Evolutionary conservation across 2,797 vertebrate species (phyloP).

Genomic region (Periparus ater): DNA sequence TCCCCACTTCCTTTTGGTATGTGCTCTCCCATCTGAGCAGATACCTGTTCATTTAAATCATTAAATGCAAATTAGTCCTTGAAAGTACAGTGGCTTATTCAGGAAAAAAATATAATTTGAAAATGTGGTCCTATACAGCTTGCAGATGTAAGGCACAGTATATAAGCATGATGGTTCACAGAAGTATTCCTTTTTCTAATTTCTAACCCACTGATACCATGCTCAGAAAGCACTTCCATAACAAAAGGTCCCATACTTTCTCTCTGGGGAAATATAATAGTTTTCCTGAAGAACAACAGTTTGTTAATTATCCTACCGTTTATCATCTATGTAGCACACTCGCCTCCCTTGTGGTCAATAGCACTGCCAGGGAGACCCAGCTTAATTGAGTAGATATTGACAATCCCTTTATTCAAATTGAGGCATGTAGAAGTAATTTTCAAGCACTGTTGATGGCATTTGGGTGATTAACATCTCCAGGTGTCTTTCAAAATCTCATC

Average conservation of each 20-base stretch:
- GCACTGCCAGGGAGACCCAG: not conserved
- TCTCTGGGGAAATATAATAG: not conserved
- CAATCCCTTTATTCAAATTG: not conserved
- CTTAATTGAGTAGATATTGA: conserved; percentile 31
- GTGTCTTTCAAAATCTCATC: not conserved
- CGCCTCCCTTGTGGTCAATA: conserved; percentile 3
- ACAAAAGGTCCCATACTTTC: not conserved
- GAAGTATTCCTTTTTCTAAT: not conserved
- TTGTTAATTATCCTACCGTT: conserved; percentile 10
- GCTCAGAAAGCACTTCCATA: not conserved
- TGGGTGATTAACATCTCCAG: not conserved
- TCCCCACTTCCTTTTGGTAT: not conserved
- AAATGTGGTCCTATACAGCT: not conserved
- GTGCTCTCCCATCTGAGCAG: not conserved
- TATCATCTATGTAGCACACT: not conserved
- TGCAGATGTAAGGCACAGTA: not conserved
- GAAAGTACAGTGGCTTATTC: not conserved
- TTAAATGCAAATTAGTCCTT: not conserved
- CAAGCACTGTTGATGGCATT: not conserved
- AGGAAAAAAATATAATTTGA: not conserved
- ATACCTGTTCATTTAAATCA: not conserved
- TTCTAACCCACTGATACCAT: not conserved
- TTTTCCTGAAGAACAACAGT: not conserved
- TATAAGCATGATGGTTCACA: not conserved
- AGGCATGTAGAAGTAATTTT: not conserved